Conservation (phyloP, 2,113 vertebrate species). For the Globicephala melas region DNA sequence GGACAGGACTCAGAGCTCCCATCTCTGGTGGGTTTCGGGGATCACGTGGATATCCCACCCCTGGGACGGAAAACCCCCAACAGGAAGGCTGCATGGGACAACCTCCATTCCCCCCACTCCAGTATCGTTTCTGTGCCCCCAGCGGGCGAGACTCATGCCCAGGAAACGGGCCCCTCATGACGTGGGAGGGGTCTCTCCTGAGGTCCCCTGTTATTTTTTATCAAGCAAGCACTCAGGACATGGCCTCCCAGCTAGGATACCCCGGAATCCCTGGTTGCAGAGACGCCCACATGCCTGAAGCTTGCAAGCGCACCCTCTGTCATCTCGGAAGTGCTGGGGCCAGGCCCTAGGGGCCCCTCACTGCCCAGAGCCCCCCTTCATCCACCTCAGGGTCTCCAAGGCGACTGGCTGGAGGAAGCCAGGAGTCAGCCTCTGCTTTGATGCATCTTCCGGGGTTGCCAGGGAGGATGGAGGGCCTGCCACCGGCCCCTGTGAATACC, state of each 20-base stretch:
- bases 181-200: accelerated
- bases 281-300: accelerated
- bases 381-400: background rate
- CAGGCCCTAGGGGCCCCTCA: accelerated
- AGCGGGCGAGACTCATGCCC: accelerated
- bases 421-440: background rate
- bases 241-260: accelerated
- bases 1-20: background rate
- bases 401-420: background rate
- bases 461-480: too few relatives aligned
- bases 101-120: accelerated
- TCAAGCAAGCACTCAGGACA: accelerated
- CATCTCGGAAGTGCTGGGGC: background rate
- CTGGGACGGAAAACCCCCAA: background rate
- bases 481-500: accelerated
- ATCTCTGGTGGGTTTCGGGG: background rate
- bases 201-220: accelerated
- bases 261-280: accelerated
- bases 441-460: accelerated
- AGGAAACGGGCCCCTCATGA: accelerated
- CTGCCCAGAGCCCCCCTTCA: background rate
- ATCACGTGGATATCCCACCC: accelerated
- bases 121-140: accelerated
- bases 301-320: accelerated
- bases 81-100: accelerated